phyloP scores from a whole-genome alignment of 2,797 vertebrate genomes.

The Taenioides sp. region DNA sequence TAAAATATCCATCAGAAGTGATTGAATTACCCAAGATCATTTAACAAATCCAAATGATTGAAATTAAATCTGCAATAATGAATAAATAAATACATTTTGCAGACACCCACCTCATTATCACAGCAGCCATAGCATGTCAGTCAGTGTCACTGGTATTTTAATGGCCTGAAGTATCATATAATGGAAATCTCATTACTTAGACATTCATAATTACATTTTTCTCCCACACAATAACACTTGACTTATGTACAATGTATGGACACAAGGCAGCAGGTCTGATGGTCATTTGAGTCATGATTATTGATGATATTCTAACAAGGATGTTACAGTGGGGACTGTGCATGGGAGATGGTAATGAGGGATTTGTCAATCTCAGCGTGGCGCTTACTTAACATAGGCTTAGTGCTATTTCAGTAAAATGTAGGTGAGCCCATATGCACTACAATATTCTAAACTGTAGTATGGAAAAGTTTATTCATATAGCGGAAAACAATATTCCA shows the following conservation, averaged over 20 bases:
- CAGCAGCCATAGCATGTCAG: background rate
- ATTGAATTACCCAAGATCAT: background rate
- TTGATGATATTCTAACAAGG: constrained; percentile 30
- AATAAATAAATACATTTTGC: too few relatives aligned
- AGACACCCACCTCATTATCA: background rate
- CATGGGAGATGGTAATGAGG: constrained; percentile 26
- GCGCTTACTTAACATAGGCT: constrained; percentile 20
- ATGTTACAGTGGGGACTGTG: constrained; percentile 7
- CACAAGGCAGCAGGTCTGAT: constrained; percentile 20
- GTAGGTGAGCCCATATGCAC: too few relatives aligned
- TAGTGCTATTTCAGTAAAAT: constrained; percentile 23
- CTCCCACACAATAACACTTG: background rate
- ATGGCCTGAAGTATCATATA: background rate
- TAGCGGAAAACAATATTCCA: too few relatives aligned
- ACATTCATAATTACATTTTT: background rate
- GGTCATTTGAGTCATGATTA: constrained; percentile 31
- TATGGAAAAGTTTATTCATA: too few relatives aligned
- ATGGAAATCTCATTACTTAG: background rate
- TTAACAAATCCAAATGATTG: background rate
- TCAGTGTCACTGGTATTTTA: background rate
- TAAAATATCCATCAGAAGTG: background rate
- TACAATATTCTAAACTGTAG: too few relatives aligned
- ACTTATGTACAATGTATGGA: background rate
- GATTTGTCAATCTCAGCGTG: constrained; percentile 33
- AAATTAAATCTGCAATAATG: background rate